Evolutionary conservation across 2,888 invertebrate species (phyloP), one percentile per base, ranked within the genome.

Genomic region (Catocala sponsa): DNA sequence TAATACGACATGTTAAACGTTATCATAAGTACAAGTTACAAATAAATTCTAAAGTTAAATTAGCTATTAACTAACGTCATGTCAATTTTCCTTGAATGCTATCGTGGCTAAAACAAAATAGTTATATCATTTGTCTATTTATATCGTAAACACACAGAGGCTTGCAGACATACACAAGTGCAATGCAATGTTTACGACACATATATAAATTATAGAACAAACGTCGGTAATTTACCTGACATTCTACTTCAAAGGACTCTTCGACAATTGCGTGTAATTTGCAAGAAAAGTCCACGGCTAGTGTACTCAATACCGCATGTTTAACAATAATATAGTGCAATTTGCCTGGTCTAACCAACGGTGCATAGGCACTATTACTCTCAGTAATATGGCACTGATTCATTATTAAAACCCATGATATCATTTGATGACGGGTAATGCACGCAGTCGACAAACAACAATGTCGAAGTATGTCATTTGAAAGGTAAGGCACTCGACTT

Each of bases 211-310:
- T 80, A 82, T 77, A 80, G 80, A 79, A 80, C 77, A 80, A 80
- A 80, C 72, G 72, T 70, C 72, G 67, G 82, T 79, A 85, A 90
- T 87, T 89, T 85, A 64, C 84, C 79, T 87, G 87, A 85, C 87
- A 90, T 91, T 91, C 78, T 83, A 77, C 82, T 85, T 84, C 76
- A 80, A 86, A 88, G 83, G 88, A 79, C 83, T 82, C 75, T 65
- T 75, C 79, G 79, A 83, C 88, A 82, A 89, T 89, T 87, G 86
- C 75, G 78, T 81, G 84, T 85, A 80, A 86, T 90, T 87, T 83
- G 76, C 68, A 70, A 69, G 76, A 70, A 74, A 72, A 75, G 65
- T 59, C 59, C 56, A 9, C 32, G 47, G 54, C 52, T 67, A 65
- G 62, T 25, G 25, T 25, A 25, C 25, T 66, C 64, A 70, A 82